These are phyloP conservation scores for Zapornia atra DNA, from an alignment of 2,113 vertebrate species.

Conservation along the genomic window DNA sequence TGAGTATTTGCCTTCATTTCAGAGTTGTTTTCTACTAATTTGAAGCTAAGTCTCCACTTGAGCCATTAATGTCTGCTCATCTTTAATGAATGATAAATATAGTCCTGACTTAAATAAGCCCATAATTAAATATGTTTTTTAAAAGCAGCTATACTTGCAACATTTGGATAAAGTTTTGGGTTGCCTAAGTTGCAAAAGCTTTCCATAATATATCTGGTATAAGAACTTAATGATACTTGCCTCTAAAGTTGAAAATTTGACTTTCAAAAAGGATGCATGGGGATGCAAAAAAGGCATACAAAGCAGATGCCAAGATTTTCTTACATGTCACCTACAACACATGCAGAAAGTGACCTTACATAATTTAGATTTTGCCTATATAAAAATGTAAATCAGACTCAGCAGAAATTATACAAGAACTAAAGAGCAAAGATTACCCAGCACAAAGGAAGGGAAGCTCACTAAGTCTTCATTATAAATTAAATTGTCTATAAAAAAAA, in stretches of 20 bases:
- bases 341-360: constrained; percentile 26
- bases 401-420: neutral
- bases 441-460: neutral
- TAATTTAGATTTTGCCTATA: neutral
- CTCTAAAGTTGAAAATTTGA: neutral
- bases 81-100: neutral
- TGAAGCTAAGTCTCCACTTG: neutral
- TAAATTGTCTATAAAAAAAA: neutral
- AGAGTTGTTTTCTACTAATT: neutral
- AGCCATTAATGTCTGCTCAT: neutral
- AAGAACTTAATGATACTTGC: neutral
- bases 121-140: neutral
- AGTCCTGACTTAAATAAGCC: neutral
- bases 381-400: neutral
- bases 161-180: neutral
- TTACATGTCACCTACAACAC: neutral
- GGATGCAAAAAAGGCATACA: neutral
- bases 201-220: neutral
- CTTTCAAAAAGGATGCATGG: neutral
- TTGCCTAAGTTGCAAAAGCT: neutral
- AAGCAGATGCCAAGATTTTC: neutral
- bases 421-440: neutral
- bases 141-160: neutral
- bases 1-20: neutral
- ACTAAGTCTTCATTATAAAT: neutral